These are phyloP conservation scores for Chaetops frenatus DNA, from an alignment of 2,113 vertebrate genomes.

Conservation along the genomic window DNA sequence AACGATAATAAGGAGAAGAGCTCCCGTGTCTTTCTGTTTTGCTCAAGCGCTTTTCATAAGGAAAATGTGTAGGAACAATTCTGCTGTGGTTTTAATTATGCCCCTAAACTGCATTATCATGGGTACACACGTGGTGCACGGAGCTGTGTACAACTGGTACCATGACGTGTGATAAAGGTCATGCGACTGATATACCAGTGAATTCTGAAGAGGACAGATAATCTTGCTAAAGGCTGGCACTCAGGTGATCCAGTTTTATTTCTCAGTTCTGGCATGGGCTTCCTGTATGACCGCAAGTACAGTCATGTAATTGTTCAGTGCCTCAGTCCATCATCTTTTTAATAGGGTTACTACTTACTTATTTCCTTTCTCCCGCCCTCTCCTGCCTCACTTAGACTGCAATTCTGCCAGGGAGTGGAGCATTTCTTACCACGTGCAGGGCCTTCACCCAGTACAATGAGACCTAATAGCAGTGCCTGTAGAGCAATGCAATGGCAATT, in stretches of 20 bases:
- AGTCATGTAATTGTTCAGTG: conserved; percentile 41
- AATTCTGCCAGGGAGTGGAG: conserved; percentile 38
- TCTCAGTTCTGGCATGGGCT: conserved; percentile 12
- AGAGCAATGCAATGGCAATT: conserved; percentile 34
- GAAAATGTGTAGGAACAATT: background rate
- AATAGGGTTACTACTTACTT: conserved; percentile 42
- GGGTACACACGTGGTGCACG: background rate
- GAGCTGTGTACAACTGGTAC: background rate
- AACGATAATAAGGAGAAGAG: fast-evolving
- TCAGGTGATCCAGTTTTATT: background rate
- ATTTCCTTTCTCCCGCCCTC: conserved; percentile 54
- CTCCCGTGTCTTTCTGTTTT: background rate
- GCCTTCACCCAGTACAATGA: conserved; percentile 28
- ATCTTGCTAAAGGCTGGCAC: background rate
- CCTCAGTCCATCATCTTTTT: conserved; percentile 44
- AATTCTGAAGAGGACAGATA: background rate
- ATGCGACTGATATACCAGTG: fast-evolving
- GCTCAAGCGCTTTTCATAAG: background rate
- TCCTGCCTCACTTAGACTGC: conserved; percentile 4
- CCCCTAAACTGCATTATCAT: background rate
- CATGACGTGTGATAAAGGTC: background rate
- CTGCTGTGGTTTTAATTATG: background rate
- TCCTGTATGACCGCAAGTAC: conserved; percentile 54
- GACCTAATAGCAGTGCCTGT: background rate
- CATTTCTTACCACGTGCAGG: conserved; percentile 10